phyloP scores from a whole-genome alignment of 2,113 vertebrate species.

The Onychorhynchus coronatus region DNA sequence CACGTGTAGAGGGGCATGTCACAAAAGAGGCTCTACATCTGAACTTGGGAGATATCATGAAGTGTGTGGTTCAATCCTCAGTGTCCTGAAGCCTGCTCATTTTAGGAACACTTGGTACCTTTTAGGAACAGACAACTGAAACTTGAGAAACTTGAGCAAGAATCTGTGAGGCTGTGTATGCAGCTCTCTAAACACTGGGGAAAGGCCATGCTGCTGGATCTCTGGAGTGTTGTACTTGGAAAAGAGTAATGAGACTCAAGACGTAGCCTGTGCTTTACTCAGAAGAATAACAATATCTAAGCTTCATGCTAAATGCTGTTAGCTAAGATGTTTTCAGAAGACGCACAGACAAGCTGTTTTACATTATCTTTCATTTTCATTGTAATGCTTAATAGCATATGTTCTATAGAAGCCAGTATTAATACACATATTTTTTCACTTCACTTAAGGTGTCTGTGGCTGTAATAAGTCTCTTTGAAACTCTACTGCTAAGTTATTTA shows the following conservation, averaged over 20 bases:
- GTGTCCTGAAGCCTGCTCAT: neutral
- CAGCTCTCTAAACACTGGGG: neutral
- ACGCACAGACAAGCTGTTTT: neutral
- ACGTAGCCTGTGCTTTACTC: neutral
- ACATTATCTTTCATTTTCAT: neutral
- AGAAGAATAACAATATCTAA: neutral
- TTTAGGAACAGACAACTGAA: neutral
- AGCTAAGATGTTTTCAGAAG: neutral
- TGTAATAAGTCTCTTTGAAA: conserved; percentile 84
- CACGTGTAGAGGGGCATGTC: neutral
- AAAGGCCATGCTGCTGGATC: neutral
- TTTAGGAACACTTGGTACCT: neutral
- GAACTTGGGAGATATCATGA: neutral
- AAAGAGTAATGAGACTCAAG: neutral
- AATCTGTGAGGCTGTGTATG: neutral
- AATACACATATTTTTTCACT: neutral
- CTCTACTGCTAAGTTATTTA: conserved; percentile 80
- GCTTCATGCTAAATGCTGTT: neutral
- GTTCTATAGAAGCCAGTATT: neutral
- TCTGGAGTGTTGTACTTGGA: neutral
- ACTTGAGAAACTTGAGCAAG: neutral
- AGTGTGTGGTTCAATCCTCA: neutral
- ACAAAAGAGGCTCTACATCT: neutral
- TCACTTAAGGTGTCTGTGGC: conserved; percentile 80
- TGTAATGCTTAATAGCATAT: neutral